Conservation (phyloP, 2,888 invertebrate genomes). For the Trachelus troglodyta region DNA sequence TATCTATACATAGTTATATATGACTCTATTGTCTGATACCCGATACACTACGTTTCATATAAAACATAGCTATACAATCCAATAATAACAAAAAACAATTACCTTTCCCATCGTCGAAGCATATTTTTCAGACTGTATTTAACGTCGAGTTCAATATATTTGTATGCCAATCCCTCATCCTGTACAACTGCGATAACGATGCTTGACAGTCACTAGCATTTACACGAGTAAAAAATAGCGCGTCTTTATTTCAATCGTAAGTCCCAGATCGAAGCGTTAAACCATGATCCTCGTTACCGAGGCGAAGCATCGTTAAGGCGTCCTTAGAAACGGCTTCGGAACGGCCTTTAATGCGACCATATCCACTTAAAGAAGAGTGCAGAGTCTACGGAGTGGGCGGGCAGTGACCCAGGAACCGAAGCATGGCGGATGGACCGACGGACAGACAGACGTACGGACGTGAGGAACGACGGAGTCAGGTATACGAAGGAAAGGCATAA, state of each 20-base stretch:
- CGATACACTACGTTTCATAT: neutral
- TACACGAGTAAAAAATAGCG: neutral
- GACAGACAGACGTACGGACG: slow-evolving; percentile 11
- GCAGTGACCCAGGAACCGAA: slow-evolving; percentile 46
- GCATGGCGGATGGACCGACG: slow-evolving; percentile 41
- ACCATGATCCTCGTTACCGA: neutral
- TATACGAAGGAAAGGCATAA: slow-evolving; percentile 8
- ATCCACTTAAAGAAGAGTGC: slow-evolving; percentile 1
- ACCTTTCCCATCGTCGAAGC: neutral
- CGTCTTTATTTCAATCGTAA: neutral
- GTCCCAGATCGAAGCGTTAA: neutral
- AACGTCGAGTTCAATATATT: neutral
- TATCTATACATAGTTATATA: neutral
- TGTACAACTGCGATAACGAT: neutral
- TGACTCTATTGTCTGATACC: neutral
- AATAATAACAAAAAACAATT: neutral
- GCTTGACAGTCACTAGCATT: neutral
- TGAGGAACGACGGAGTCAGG: slow-evolving; percentile 7
- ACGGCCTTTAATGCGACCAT: neutral
- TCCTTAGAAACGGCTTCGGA: neutral
- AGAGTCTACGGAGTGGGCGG: slow-evolving; percentile 31
- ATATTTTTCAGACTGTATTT: neutral
- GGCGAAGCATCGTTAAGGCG: neutral
- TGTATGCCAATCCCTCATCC: neutral
- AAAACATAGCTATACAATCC: neutral